These are phyloP conservation scores for Geodia barretti DNA, from an alignment of 37 sponge, comb jelly and placozoan genomes.

Conservation along the genomic window DNA sequence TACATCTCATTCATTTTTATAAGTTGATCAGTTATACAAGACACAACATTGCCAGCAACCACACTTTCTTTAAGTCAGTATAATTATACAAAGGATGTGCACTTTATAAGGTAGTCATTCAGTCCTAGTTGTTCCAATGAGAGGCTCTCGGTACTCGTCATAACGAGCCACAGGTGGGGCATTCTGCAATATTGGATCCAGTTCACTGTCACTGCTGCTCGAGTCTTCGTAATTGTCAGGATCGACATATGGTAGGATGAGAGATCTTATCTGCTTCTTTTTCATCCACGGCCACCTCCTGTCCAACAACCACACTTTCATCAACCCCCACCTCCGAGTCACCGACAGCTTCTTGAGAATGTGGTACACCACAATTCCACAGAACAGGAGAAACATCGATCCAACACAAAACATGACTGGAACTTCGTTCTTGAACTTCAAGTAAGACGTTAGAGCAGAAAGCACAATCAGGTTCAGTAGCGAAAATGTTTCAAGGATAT, in stretches of 20 bases:
- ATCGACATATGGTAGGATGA: background rate
- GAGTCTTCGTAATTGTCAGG: background rate
- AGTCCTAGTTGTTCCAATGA: too few species aligned
- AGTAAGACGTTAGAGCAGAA: background rate
- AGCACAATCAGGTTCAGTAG: background rate
- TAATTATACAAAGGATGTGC: too few species aligned
- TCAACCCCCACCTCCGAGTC: background rate
- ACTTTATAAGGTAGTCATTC: too few species aligned
- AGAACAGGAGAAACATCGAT: background rate
- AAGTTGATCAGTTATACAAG: too few species aligned
- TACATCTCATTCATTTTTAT: too few species aligned
- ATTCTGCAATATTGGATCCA: background rate
- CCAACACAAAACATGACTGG: background rate
- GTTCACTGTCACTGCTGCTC: background rate
- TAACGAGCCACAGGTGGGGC: background rate
- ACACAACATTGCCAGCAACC: too few species aligned
- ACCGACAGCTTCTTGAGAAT: background rate
- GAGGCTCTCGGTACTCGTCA: conserved; percentile 1
- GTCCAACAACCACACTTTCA: background rate
- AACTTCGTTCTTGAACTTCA: background rate
- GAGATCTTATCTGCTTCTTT: background rate
- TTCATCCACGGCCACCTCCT: background rate
- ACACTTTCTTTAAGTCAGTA: too few species aligned
- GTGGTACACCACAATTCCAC: background rate
- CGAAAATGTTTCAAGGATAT: background rate